Base-by-base conservation (phyloP, 2,113 vertebrate species). In the Meles meles region DNA sequence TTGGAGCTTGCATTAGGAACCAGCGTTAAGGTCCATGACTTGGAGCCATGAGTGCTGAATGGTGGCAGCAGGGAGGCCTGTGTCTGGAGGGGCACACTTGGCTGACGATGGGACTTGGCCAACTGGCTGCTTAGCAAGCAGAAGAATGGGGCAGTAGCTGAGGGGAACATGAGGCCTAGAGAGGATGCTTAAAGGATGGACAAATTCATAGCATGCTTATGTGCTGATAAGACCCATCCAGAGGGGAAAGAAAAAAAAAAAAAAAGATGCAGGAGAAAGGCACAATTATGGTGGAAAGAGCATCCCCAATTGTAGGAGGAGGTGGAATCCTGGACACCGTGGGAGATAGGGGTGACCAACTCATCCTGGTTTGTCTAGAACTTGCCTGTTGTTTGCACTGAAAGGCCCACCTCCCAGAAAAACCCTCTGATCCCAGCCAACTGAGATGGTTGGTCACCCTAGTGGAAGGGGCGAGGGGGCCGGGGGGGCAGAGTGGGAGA, bases 301-400 rank as follows among this genome's bases (percentile, higher is more conserved):
- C 11, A 1, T 29, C 47, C 37, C 47, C 3, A 1, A 27, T 18
- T 20, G 25, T 55, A 11, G 0, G 1, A 65, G 47, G 49, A 29
- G 34, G 20, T 39, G 1, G 39, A 34, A 14, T 76, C 69, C 25
- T 13, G 69, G 1, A 6, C 8, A 34, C 37, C 0, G 0, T 18
- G 44, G n/a, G 39, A 47, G 21, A 29, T 12, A 42, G 23, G 27
- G 27, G 25, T 2, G 8, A 37, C 14, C 49, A 79, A 39, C 18
- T 39, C 61, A 42, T 39, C 20, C 7, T 13, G 18, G 25, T 84
- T 57, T 23, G 47, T 18, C 44, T 20, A n/a, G 37, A 55, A 81
- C 49, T 34, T 72, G 61, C 69, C 27, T 13, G 10, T 8, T 14
- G 34, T 63, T 47, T 37, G 37, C 21, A 42, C 39, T 15, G 42